Percentiles rank a stretch among this genome's conserved stretches.
Evolutionary conservation across 1,140 invertebrate species (phyloP).

Genomic region (Drosophila truncata): DNA sequence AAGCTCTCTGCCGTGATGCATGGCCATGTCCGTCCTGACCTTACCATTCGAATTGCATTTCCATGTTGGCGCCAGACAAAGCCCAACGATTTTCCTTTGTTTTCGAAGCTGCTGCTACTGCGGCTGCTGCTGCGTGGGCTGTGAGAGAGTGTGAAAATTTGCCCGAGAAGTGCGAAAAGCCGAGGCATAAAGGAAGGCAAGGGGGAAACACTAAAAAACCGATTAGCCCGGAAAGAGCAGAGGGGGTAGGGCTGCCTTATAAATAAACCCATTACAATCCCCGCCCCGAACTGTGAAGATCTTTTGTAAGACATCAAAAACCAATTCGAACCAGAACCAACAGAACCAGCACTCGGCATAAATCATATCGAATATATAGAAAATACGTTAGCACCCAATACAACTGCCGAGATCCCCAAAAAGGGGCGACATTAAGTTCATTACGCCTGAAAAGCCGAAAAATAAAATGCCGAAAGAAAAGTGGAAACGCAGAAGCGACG

Average conservation of each 20-base stretch:
- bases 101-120: conserved; percentile 1
- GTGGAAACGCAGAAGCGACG: conserved; percentile 26
- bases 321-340: conserved; percentile 70
- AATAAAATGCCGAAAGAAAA: conserved; percentile 21
- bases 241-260: background rate
- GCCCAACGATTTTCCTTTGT: conserved; percentile 36
- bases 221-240: conserved; percentile 11
- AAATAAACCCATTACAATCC: conserved; percentile 47
- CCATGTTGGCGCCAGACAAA: conserved; percentile 77
- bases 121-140: conserved; percentile 31
- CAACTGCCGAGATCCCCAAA: conserved; percentile 40
- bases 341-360: conserved; percentile 54
- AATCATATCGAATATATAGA: conserved; percentile 67
- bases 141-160: conserved; percentile 46
- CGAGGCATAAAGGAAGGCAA: background rate
- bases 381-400: conserved; percentile 44
- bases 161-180: conserved; percentile 40
- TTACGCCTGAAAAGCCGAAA: conserved; percentile 63
- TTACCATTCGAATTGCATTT: conserved; percentile 75
- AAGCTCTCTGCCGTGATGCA: conserved; percentile 54
- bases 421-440: conserved; percentile 73
- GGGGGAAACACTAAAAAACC: conserved; percentile 13
- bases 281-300: conserved; percentile 29
- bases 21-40: conserved; percentile 70
- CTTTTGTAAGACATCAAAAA: conserved; percentile 61